Percentiles rank a stretch among this genome's conserved stretches.
Evolutionary conservation across 2,888 invertebrate genomes (phyloP).

Genomic region (Piscicola geometra): DNA sequence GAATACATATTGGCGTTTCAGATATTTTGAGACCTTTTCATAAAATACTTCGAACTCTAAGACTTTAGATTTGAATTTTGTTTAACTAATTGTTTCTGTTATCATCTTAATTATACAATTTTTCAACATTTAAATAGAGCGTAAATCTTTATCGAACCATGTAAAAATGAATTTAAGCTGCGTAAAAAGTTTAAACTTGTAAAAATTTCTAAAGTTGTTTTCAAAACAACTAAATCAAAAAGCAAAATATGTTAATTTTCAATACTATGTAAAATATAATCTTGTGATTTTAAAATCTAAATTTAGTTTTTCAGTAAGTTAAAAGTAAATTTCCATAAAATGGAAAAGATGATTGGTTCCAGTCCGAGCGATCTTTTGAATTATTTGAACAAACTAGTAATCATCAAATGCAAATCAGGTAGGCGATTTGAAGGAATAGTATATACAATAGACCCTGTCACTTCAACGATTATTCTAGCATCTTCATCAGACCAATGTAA

Average conservation of each 20-base stretch:
- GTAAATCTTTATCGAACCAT: conserved; percentile 13
- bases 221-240: too few relatives aligned
- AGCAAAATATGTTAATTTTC: too few relatives aligned
- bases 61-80: too few relatives aligned
- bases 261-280: too few relatives aligned
- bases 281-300: too few relatives aligned
- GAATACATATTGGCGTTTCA: background rate
- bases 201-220: background rate
- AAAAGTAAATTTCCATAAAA: too few relatives aligned
- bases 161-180: background rate
- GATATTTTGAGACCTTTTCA: too few relatives aligned
- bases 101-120: too few relatives aligned
- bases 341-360: too few relatives aligned
- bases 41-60: too few relatives aligned
- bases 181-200: background rate
- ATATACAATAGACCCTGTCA: conserved; percentile 4
- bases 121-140: background rate
- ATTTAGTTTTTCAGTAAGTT: background rate
- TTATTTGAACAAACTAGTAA: background rate
- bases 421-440: background rate
- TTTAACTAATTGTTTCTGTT: too few relatives aligned
- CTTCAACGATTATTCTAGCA: background rate
- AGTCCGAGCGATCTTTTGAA: background rate
- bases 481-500: background rate
- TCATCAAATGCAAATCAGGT: background rate